These are phyloP conservation scores for Chloebia gouldiae DNA, from an alignment of 2,113 vertebrate species.

Conservation along the genomic window DNA sequence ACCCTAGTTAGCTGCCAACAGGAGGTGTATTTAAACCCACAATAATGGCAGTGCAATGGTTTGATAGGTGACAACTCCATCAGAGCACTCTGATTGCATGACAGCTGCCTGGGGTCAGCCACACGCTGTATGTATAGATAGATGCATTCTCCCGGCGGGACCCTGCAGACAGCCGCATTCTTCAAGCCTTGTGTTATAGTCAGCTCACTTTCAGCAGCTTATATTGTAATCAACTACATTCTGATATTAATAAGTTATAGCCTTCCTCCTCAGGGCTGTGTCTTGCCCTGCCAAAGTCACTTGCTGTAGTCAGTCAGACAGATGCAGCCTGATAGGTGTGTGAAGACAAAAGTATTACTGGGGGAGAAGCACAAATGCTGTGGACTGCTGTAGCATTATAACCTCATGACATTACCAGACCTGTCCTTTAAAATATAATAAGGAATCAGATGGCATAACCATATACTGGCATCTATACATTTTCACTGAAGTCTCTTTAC, in stretches of 20 bases:
- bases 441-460: neutral
- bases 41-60: neutral
- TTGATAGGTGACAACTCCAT: conserved; percentile 3
- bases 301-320: conserved; percentile 55
- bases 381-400: neutral
- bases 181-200: conserved; percentile 42
- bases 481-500: neutral
- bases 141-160: conserved; percentile 19
- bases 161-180: conserved; percentile 48
- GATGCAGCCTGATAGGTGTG: neutral
- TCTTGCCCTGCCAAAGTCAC: conserved; percentile 15
- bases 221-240: conserved; percentile 42
- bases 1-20: neutral
- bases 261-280: neutral
- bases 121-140: conserved; percentile 15
- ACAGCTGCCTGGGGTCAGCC: conserved; percentile 38
- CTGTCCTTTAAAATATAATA: conserved; percentile 18
- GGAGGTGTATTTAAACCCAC: neutral
- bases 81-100: neutral
- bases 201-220: conserved; percentile 25
- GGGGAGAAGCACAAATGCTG: neutral
- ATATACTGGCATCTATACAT: neutral
- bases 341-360: neutral
- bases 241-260: conserved; percentile 38
- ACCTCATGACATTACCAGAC: neutral